Percentiles rank a stretch among this genome's conserved stretches.
phyloP scores from a whole-genome alignment of 37 sponge, comb jelly and placozoan genomes.

The Halichondria panicea region DNA sequence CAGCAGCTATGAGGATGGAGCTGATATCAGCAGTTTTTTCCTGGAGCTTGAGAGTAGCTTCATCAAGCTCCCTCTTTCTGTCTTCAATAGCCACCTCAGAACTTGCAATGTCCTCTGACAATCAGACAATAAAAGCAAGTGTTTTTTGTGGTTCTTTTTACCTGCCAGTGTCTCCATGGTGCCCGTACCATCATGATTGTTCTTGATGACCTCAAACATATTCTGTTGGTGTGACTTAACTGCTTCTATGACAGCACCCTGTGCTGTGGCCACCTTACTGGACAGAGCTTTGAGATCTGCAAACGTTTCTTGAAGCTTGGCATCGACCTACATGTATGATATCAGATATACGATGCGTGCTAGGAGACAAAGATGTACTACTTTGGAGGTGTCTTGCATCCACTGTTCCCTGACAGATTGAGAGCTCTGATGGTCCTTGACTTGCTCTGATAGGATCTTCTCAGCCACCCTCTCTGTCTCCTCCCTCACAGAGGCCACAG shows the following conservation, averaged over 20 bases:
- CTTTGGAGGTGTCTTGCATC: constrained; percentile 18
- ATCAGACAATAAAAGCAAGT: not conserved
- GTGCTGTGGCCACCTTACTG: not conserved
- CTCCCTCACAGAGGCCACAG: constrained; percentile 9
- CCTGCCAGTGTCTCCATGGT: not conserved
- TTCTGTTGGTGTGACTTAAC: not conserved
- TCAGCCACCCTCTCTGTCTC: not conserved
- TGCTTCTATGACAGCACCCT: not conserved
- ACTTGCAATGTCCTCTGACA: not conserved
- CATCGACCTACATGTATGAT: constrained; percentile 2
- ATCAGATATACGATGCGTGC: no score
- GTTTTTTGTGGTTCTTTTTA: no score
- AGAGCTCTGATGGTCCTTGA: not conserved
- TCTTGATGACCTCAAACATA: not conserved
- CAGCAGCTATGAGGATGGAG: not conserved
- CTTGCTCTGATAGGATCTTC: constrained; percentile 1
- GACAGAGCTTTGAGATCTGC: not conserved
- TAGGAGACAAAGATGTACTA: no score
- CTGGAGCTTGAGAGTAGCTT: not conserved
- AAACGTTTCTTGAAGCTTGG: constrained; percentile 1
- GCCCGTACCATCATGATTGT: not conserved
- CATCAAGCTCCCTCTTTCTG: constrained; percentile 5
- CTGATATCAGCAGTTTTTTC: not conserved
- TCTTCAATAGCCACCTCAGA: constrained; percentile 17
- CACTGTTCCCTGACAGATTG: constrained; percentile 14